Conservation (phyloP, 2,797 vertebrate genomes). For the Halcyon smyrnensis region DNA sequence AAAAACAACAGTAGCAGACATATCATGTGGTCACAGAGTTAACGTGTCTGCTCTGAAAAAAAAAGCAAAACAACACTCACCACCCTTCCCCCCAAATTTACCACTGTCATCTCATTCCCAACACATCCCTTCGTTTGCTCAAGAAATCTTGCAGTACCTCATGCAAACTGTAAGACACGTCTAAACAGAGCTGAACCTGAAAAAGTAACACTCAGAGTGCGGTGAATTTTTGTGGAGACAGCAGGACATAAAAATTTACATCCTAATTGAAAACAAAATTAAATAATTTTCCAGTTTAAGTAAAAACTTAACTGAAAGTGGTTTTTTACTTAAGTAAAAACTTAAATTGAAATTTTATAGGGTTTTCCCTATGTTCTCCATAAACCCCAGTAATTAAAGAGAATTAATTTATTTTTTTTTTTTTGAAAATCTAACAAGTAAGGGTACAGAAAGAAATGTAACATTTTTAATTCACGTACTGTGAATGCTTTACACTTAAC, state of each 20-base stretch:
- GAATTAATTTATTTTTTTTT: background rate
- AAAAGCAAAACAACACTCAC: background rate
- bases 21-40: background rate
- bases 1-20: background rate
- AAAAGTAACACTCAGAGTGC: background rate
- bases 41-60: background rate
- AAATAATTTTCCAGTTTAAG: background rate
- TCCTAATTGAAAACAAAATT: background rate
- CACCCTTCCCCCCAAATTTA: background rate
- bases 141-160: background rate
- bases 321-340: background rate
- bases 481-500: background rate
- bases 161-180: rapidly evolving
- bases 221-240: background rate
- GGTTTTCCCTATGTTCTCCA: background rate
- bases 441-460: background rate
- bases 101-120: background rate
- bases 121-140: background rate
- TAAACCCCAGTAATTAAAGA: background rate
- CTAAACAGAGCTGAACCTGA: background rate
- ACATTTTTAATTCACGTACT: background rate
- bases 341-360: background rate
- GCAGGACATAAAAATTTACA: background rate
- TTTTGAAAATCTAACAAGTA: background rate
- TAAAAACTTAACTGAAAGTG: background rate